Percentiles rank a stretch among this genome's conserved stretches.
These are phyloP conservation scores for Strix aluco DNA, from an alignment of 2,113 vertebrate genomes.

Conservation along the genomic window DNA sequence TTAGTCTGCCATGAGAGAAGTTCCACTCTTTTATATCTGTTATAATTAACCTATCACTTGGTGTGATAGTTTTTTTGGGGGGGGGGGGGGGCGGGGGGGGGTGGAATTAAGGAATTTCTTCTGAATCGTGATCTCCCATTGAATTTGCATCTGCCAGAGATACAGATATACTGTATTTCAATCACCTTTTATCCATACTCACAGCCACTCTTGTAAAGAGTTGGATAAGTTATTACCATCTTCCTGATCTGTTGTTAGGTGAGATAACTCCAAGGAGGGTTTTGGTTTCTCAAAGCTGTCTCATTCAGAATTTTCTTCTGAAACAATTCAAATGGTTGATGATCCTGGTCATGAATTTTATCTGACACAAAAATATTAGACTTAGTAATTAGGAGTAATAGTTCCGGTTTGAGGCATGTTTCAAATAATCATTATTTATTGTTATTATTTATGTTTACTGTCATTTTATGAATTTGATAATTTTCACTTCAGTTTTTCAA, in stretches of 20 bases:
- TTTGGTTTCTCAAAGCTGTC: neutral
- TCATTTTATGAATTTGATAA: neutral
- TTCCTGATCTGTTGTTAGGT: neutral
- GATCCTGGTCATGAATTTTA: neutral
- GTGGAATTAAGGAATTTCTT: neutral
- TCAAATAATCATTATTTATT: neutral
- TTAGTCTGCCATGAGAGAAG: neutral
- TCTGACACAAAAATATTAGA: neutral
- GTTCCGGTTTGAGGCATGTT: neutral
- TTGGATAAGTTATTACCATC: neutral
- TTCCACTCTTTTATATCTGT: neutral
- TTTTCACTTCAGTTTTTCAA: neutral
- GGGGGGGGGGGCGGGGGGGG: too few species aligned
- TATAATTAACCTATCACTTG: accelerated
- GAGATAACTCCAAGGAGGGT: neutral
- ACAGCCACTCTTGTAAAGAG: neutral
- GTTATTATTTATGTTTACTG: neutral
- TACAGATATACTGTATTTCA: neutral
- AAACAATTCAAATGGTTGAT: neutral
- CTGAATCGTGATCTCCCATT: neutral
- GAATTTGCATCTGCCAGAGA: neutral
- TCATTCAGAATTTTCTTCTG: neutral
- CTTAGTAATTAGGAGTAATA: neutral
- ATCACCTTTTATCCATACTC: neutral
- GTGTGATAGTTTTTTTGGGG: neutral